A percentile compares a stretch with the other conserved stretches of the same genome.
phyloP scores from a whole-genome alignment of 2,888 invertebrate genomes.

The Leptinotarsa tumamoca region DNA sequence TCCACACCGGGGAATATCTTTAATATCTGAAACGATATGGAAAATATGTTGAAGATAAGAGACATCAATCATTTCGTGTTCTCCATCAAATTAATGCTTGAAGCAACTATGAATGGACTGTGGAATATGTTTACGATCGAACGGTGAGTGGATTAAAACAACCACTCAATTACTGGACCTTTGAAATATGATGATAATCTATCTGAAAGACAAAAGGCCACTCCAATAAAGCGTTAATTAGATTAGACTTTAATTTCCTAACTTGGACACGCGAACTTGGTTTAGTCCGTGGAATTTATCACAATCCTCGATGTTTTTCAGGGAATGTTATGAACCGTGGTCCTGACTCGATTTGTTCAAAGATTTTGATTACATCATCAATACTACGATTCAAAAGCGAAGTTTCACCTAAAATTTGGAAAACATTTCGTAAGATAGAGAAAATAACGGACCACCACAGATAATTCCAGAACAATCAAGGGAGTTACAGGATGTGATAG shows the following conservation, averaged over 20 bases:
- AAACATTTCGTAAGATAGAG: too few relatives aligned
- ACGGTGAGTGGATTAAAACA: slow-evolving; percentile 46
- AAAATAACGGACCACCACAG: too few relatives aligned
- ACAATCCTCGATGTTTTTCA: neutral
- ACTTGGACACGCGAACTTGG: slow-evolving; percentile 38
- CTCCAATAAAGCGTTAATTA: slow-evolving; percentile 62
- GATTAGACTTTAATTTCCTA: slow-evolving; percentile 59
- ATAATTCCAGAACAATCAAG: too few relatives aligned
- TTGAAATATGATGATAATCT: slow-evolving; percentile 56
- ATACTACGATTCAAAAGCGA: too few relatives aligned
- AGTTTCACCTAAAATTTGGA: too few relatives aligned
- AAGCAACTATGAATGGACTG: slow-evolving; percentile 9
- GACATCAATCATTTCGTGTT: slow-evolving; percentile 11
- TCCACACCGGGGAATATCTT: neutral
- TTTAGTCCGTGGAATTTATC: slow-evolving; percentile 32
- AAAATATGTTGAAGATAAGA: slow-evolving; percentile 5
- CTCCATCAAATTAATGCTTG: slow-evolving; percentile 1
- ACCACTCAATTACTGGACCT: slow-evolving; percentile 55
- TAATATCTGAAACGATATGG: slow-evolving; percentile 7
- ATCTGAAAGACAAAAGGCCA: slow-evolving; percentile 56
- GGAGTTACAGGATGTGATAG: too few relatives aligned
- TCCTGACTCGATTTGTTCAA: neutral
- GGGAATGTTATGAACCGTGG: neutral
- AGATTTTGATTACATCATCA: too few relatives aligned
- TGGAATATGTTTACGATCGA: slow-evolving; percentile 7